A percentile compares a stretch with the other conserved stretches of the same genome.
phyloP scores from a whole-genome alignment of 2,888 invertebrate species.

The Hofmannophila pseudospretella region DNA sequence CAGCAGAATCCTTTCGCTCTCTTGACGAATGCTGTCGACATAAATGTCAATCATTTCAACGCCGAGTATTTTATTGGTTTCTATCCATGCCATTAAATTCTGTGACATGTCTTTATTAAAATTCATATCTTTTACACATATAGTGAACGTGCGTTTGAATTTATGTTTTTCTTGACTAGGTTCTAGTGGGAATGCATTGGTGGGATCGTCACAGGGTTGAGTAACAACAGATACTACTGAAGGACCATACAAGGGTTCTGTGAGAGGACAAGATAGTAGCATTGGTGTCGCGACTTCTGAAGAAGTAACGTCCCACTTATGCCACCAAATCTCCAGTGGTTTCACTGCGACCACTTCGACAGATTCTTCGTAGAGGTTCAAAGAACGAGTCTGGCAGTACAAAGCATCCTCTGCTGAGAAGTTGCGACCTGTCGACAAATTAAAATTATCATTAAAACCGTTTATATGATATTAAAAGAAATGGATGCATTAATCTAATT shows the following conservation, averaged over 20 bases:
- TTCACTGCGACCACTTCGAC: conserved; percentile 78
- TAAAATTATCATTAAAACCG: too few species aligned
- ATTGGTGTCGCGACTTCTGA: conserved; percentile 73
- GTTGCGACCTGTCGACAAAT: conserved; percentile 55
- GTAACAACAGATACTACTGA: conserved; percentile 68
- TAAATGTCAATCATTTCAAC: conserved; percentile 82
- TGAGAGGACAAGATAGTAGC: conserved; percentile 80
- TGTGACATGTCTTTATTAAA: conserved; percentile 80
- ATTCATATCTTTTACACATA: conserved; percentile 85
- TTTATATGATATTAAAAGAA: too few species aligned
- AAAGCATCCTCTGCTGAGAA: conserved; percentile 53
- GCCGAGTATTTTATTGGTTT: conserved; percentile 81
- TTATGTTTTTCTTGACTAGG: conserved; percentile 23
- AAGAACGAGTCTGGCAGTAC: conserved; percentile 74
- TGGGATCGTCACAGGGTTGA: conserved; percentile 67
- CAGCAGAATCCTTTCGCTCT: conserved; percentile 73
- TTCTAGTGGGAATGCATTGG: conserved; percentile 54
- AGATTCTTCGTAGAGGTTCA: conserved; percentile 48
- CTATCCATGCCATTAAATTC: conserved; percentile 84
- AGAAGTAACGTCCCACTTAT: conserved; percentile 76
- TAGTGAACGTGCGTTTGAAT: conserved; percentile 70
- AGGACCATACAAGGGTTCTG: conserved; percentile 53
- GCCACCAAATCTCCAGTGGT: conserved; percentile 80
- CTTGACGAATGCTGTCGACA: conserved; percentile 76
- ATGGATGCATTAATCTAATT: too few species aligned